Evolutionary conservation across 2,797 vertebrate species (phyloP).

Genomic region (Picus viridis): DNA sequence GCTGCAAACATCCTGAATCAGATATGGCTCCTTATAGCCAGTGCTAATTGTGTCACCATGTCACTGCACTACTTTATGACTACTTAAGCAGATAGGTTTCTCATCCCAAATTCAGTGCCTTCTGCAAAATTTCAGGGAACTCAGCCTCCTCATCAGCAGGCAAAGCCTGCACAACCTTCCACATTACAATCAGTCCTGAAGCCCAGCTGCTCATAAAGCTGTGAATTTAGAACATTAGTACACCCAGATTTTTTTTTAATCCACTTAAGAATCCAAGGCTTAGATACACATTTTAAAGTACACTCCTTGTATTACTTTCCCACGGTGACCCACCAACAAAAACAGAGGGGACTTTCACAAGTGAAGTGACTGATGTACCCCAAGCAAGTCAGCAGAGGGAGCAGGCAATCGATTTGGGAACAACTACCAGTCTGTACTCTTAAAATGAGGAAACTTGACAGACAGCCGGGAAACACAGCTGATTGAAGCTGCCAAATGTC

Average conservation of each 20-base stretch:
- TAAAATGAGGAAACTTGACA: neutral
- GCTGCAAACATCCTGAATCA: neutral
- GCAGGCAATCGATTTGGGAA: constrained; percentile 27
- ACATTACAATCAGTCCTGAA: neutral
- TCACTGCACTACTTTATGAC: neutral
- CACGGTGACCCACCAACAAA: neutral
- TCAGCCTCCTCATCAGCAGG: neutral
- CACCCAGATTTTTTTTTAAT: neutral
- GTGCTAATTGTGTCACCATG: neutral
- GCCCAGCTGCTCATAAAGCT: neutral
- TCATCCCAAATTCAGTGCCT: neutral
- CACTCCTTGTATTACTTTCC: neutral
- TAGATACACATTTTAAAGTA: neutral
- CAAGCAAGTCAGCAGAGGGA: constrained; percentile 60
- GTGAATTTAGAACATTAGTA: neutral
- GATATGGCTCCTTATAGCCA: neutral
- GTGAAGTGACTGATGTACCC: neutral
- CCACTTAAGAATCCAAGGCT: neutral
- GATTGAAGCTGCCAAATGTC: neutral
- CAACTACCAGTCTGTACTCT: neutral
- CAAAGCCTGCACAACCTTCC: neutral
- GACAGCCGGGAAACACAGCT: neutral
- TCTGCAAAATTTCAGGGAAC: neutral
- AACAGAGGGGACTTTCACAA: neutral
- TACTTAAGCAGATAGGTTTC: neutral